Evolutionary conservation across 2,113 vertebrate genomes (phyloP).

Genomic region (Pavo muticus): DNA sequence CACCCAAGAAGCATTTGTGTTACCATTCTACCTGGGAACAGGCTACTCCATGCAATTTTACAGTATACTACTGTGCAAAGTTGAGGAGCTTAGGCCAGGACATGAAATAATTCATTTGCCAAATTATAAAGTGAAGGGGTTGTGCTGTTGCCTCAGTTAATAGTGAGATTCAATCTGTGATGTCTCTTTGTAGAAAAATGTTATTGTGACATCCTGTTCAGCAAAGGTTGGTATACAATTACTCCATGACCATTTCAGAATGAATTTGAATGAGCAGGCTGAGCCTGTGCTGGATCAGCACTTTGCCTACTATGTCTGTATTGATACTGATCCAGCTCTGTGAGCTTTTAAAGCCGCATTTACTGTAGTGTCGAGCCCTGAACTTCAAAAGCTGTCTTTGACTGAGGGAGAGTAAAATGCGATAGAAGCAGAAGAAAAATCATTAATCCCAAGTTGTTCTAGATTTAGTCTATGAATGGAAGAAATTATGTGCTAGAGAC

Average conservation of each 20-base stretch:
- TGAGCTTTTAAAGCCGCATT: conserved; percentile 42
- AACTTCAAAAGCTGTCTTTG: conserved; percentile 30
- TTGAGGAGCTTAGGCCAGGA: neutral
- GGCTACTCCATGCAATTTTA: neutral
- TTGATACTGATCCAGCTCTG: conserved; percentile 16
- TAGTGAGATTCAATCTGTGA: neutral
- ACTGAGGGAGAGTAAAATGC: neutral
- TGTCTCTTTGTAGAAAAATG: neutral
- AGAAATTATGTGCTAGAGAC: neutral
- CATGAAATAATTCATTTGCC: neutral
- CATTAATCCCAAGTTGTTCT: neutral
- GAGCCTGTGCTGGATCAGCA: conserved; percentile 31
- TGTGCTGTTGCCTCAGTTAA: neutral
- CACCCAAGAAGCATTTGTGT: neutral
- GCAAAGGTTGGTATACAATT: conserved; percentile 26
- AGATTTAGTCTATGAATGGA: neutral
- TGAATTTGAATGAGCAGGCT: neutral
- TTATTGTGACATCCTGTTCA: neutral
- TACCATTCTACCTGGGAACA: neutral
- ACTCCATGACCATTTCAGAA: neutral
- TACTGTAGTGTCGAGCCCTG: neutral
- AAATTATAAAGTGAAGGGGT: neutral
- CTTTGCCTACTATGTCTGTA: neutral
- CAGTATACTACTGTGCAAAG: neutral
- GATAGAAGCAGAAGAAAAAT: neutral